phyloP scores from a whole-genome alignment of 2,888 invertebrate genomes.

The Dryadula phaetusa region DNA sequence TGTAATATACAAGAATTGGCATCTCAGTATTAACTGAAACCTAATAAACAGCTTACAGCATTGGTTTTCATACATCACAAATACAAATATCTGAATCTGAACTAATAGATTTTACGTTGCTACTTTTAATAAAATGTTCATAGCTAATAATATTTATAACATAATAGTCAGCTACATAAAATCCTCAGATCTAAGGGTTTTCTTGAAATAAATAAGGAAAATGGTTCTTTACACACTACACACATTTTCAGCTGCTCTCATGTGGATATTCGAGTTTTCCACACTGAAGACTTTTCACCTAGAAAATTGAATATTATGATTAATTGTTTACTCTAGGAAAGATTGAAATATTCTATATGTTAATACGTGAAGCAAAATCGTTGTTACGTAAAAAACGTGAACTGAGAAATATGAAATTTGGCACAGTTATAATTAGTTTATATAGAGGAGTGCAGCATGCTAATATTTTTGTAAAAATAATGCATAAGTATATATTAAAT shows the following conservation, averaged over 20 bases:
- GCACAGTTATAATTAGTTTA: too few relatives aligned
- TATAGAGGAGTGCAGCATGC: too few relatives aligned
- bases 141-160: constrained; percentile 31
- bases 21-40: too few relatives aligned
- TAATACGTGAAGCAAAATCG: too few relatives aligned
- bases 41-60: background rate
- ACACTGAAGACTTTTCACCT: constrained; percentile 78
- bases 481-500: too few relatives aligned
- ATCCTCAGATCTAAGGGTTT: constrained; percentile 71
- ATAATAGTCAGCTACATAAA: constrained; percentile 57
- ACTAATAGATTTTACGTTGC: background rate
- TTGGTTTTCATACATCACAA: background rate
- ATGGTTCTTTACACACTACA: constrained; percentile 53
- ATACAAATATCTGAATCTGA: background rate
- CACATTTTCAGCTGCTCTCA: constrained; percentile 62
- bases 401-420: too few relatives aligned
- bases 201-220: constrained; percentile 60
- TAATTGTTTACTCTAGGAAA: background rate
- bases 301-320: constrained; percentile 49
- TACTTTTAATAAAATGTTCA: constrained; percentile 21
- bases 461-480: too few relatives aligned
- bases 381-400: too few relatives aligned
- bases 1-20: background rate
- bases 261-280: constrained; percentile 83
- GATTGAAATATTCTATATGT: too few relatives aligned